Conservation (phyloP, 2,113 vertebrate genomes). For the Abramis brama region DNA sequence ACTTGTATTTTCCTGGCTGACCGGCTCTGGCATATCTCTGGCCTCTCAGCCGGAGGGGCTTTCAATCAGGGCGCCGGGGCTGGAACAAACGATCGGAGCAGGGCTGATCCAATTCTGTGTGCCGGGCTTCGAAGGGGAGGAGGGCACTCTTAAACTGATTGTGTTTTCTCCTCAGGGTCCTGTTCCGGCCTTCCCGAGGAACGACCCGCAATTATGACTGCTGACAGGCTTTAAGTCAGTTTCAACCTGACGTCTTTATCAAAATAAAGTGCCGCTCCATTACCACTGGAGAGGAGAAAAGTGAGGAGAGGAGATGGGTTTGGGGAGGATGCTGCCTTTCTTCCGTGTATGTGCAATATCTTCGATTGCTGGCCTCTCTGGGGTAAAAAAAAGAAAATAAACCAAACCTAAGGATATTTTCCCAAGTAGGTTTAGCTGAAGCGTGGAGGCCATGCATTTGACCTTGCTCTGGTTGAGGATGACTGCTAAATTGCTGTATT, state of each 20-base stretch:
- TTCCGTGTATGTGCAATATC: slow-evolving; percentile 29
- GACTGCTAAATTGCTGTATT: slow-evolving; percentile 41
- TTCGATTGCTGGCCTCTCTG: slow-evolving; percentile 25
- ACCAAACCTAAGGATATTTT: slow-evolving; percentile 23
- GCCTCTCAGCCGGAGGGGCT: slow-evolving; percentile 39
- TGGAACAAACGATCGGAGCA: slow-evolving; percentile 40
- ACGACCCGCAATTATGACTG: slow-evolving; percentile 53
- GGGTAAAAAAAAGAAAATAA: slow-evolving; percentile 24
- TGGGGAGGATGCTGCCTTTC: slow-evolving; percentile 26
- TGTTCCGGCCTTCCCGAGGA: slow-evolving; percentile 52
- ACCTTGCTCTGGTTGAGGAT: slow-evolving; percentile 22
- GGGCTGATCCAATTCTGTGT: slow-evolving; percentile 49
- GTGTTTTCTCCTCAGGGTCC: slow-evolving; percentile 59
- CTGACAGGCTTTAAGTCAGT: slow-evolving; percentile 54
- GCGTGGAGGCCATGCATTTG: slow-evolving; percentile 25
- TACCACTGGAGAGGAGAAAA: slow-evolving; percentile 37
- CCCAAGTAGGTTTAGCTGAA: slow-evolving; percentile 20
- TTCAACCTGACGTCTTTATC: slow-evolving; percentile 58
- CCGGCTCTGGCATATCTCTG: slow-evolving; percentile 32
- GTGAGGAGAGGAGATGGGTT: slow-evolving; percentile 40
- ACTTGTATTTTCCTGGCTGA: slow-evolving; percentile 36
- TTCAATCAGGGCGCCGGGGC: slow-evolving; percentile 28
- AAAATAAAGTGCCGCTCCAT: slow-evolving; percentile 55
- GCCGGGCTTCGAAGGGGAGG: slow-evolving; percentile 2
- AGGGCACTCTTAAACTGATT: slow-evolving; percentile 58